Conservation (phyloP, 2,797 vertebrate species). For the Lindbergichthys nudifrons region DNA sequence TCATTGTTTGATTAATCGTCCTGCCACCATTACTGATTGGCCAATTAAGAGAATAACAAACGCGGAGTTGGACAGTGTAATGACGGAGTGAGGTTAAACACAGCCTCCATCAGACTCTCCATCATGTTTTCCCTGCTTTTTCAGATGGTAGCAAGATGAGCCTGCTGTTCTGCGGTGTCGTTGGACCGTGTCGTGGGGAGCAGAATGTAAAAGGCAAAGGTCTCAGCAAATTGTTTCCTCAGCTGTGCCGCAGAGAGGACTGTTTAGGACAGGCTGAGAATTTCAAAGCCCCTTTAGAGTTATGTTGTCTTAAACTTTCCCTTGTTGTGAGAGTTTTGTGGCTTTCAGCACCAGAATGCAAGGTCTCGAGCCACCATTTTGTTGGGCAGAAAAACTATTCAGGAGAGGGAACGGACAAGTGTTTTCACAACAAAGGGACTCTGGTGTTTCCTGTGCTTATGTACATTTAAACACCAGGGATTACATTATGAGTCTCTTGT, state of each 20-base stretch:
- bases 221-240: constrained; percentile 77
- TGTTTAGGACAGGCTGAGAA: constrained; percentile 52
- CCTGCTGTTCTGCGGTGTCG: constrained; percentile 54
- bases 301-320: constrained; percentile 68
- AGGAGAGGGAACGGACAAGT: background rate
- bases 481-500: too few species aligned
- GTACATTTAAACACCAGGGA: background rate
- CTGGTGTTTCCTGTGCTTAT: background rate
- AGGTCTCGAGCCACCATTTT: constrained; percentile 27
- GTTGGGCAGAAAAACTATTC: background rate
- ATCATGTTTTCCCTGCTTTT: constrained; percentile 38
- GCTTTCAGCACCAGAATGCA: constrained; percentile 38
- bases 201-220: constrained; percentile 73
- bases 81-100: constrained; percentile 36
- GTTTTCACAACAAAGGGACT: constrained; percentile 1
- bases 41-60: constrained; percentile 72
- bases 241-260: constrained; percentile 68
- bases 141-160: constrained; percentile 66
- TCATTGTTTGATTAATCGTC: constrained; percentile 64
- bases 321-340: constrained; percentile 39
- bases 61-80: constrained; percentile 39
- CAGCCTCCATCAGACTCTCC: constrained; percentile 40
- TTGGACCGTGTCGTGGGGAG: constrained; percentile 57
- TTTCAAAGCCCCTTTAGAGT: constrained; percentile 48
- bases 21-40: constrained; percentile 68